These are phyloP conservation scores for Drosophila helvetica DNA, from an alignment of 2,888 invertebrate genomes.

Conservation along the genomic window DNA sequence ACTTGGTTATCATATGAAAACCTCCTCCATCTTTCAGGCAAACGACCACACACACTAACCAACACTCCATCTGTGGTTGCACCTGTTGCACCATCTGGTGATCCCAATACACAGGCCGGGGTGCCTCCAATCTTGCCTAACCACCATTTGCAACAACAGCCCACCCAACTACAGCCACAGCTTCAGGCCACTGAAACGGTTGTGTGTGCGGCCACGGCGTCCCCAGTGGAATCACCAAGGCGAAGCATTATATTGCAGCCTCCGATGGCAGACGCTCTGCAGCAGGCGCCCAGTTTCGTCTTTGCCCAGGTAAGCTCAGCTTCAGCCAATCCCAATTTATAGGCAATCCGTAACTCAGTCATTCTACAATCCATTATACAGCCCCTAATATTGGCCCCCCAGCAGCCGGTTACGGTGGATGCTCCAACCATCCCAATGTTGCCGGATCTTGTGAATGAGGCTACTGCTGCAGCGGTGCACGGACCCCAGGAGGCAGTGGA, in stretches of 20 bases:
- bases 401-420: slow-evolving; percentile 43
- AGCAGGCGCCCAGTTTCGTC: slow-evolving; percentile 72
- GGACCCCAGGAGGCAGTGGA: slow-evolving; percentile 29
- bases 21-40: slow-evolving; percentile 64
- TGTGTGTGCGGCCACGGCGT: slow-evolving; percentile 28
- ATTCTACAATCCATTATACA: slow-evolving; percentile 16
- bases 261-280: slow-evolving; percentile 81
- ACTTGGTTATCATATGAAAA: slow-evolving; percentile 9
- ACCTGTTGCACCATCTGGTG: slow-evolving; percentile 4
- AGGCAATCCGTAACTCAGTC: not conserved
- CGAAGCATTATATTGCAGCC: slow-evolving; percentile 86
- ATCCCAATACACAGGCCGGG: slow-evolving; percentile 32
- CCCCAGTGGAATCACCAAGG: slow-evolving; percentile 75
- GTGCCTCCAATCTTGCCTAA: slow-evolving; percentile 66
- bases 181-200: slow-evolving; percentile 2
- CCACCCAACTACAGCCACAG: slow-evolving; percentile 26
- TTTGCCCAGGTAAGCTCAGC: slow-evolving; percentile 76
- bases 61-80: slow-evolving; percentile 32
- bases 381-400: slow-evolving; percentile 80
- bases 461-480: slow-evolving; percentile 52
- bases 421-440: slow-evolving; percentile 40
- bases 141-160: slow-evolving; percentile 27
- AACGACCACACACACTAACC: slow-evolving; percentile 78
- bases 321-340: not conserved
- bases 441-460: slow-evolving; percentile 75